Evolutionary conservation across 2,113 vertebrate genomes (phyloP), one percentile per base, ranked within the genome.

Genomic region (Notarius quadriscutis): DNA sequence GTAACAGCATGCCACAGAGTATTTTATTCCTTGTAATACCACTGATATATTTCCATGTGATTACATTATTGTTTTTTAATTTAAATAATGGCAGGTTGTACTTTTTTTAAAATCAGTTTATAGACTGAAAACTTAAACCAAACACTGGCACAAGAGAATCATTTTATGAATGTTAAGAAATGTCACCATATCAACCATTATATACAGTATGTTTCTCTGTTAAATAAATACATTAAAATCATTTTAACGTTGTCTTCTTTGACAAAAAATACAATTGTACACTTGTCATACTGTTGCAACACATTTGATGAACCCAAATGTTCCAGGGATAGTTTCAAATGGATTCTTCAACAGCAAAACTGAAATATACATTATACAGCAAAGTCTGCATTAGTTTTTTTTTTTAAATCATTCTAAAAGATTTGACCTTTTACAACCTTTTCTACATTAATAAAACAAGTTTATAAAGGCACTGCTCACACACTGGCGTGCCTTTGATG

Each of bases 381-480:
- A 75, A 41, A 74, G 20, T 8, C 63, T 17, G 62, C n/a, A n/a
- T 2, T 1, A 69, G 15, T 9, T 78, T n/a, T 72, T 15, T 15
- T 84, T 84, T 51, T 78, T 11, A 22, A n/a, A 12, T 20, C 57
- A 78, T 15, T 15, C 25, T 60, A 41, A 60, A 79, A 80, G 18
- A 69, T 55, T 17, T 55, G 92, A 93, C 93, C 93, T 85, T 91
- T 94, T 93, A 91, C 87, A 91, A 93, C 92, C 89, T 79, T 15
- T 57, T 30, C 2, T 18, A 7, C 81, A 93, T 95, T 94, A 95
- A 95, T 95, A 93, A 95, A 94, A 93, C 92, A 94, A 88, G 85
- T 92, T 92, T 93, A 92, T 92, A 91, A 88, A 92, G 91, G 90
- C 90, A 88, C 88, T 89, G 89, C 69, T 86, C 27, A 72, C 88